These are phyloP conservation scores for Brachyalestes nurse DNA, from an alignment of 2,797 vertebrate species.

Conservation along the genomic window DNA sequence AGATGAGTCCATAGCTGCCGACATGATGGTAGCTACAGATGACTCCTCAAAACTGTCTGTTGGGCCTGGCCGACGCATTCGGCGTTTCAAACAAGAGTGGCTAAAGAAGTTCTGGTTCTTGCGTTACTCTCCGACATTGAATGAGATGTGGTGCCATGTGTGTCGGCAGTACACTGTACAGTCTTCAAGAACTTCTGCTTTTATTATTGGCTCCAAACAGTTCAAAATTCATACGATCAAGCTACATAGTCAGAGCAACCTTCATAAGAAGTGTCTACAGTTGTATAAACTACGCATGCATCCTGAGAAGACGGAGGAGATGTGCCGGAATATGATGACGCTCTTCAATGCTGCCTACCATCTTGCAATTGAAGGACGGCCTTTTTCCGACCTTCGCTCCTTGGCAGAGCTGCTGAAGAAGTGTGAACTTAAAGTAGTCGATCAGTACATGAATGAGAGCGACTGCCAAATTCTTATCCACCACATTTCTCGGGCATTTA, in stretches of 20 bases:
- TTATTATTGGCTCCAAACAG: slow-evolving; percentile 96
- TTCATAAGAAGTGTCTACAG: slow-evolving; percentile 98
- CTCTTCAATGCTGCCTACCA: slow-evolving; percentile 96
- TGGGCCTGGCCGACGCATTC: slow-evolving; percentile 85
- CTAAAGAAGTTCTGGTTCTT: slow-evolving; percentile 98
- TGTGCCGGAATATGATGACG: slow-evolving; percentile 94
- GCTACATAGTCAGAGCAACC: slow-evolving; percentile 97
- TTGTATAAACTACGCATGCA: slow-evolving; percentile 97
- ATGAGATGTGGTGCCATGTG: slow-evolving; percentile 99
- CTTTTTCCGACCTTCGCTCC: slow-evolving; percentile 91
- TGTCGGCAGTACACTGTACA: slow-evolving; percentile 97
- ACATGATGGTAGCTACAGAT: slow-evolving; percentile 85
- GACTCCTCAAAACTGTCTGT: slow-evolving; percentile 88
- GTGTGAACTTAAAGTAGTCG: slow-evolving; percentile 95
- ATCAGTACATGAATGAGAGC: slow-evolving; percentile 97
- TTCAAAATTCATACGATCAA: slow-evolving; percentile 99
- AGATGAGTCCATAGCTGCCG: slow-evolving; percentile 90
- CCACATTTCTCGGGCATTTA: slow-evolving; percentile 88
- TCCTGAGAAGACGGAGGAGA: slow-evolving; percentile 96
- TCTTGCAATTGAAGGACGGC: slow-evolving; percentile 89
- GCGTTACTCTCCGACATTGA: slow-evolving; percentile 91
- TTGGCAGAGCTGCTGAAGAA: slow-evolving; percentile 92
- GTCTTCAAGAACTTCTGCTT: slow-evolving; percentile 94
- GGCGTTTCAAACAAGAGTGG: slow-evolving; percentile 98
- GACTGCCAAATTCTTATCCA: slow-evolving; percentile 95